A percentile compares a stretch with the other conserved stretches of the same genome.
phyloP scores from a whole-genome alignment of 2,113 vertebrate species.

The Synodontis membranacea region DNA sequence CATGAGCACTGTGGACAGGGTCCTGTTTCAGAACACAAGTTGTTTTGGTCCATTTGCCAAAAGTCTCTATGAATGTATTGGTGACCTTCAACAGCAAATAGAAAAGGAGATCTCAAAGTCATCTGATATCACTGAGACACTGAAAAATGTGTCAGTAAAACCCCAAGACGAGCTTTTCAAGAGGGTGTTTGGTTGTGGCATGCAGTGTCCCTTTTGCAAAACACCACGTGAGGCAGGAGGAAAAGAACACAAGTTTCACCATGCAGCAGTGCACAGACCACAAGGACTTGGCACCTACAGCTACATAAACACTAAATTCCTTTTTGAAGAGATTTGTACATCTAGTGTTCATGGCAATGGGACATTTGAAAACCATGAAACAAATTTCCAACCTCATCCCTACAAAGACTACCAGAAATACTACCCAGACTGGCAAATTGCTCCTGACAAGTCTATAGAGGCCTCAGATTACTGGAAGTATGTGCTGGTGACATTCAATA shows the following conservation, averaged over 20 bases:
- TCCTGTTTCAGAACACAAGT: conserved; percentile 28
- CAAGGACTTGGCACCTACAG: not conserved
- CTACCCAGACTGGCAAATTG: conserved; percentile 59
- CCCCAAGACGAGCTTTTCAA: conserved; percentile 50
- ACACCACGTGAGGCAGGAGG: conserved; percentile 61
- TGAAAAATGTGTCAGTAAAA: conserved; percentile 29
- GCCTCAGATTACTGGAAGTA: conserved; percentile 58
- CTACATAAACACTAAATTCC: not conserved
- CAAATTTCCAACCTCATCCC: not conserved
- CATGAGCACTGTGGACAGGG: not conserved
- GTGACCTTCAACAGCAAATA: conserved; percentile 15
- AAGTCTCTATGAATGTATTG: not conserved
- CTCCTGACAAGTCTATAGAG: conserved; percentile 49
- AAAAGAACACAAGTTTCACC: conserved; percentile 44
- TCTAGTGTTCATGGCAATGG: conserved; percentile 23
- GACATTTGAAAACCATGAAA: fast-evolving
- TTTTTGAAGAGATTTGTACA: conserved; percentile 13
- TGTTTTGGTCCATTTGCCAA: not conserved
- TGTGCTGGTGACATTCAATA: conserved; percentile 49
- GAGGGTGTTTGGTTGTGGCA: conserved; percentile 61
- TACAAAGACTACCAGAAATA: conserved; percentile 43
- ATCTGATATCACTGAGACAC: not conserved
- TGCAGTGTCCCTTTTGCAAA: conserved; percentile 57
- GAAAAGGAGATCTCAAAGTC: not conserved
- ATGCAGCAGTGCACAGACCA: conserved; percentile 43